phyloP scores from a whole-genome alignment of 2,888 invertebrate species.

The Ferrisia virgata region DNA sequence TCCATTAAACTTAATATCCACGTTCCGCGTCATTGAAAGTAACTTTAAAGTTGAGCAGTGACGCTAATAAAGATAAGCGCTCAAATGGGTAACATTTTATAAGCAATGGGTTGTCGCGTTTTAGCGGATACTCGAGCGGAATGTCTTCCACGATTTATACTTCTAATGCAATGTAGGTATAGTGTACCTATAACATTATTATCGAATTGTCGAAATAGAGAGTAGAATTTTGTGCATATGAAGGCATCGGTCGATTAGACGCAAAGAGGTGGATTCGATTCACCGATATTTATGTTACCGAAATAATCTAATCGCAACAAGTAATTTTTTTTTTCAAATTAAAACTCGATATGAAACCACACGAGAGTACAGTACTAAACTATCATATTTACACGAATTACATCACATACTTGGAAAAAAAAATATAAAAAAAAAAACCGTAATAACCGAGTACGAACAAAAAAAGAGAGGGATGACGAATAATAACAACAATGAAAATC shows the following conservation, averaged over 20 bases:
- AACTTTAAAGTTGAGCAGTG: conserved; percentile 28
- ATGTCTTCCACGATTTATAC: background rate
- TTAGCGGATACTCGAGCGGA: background rate
- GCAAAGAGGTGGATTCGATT: too few relatives aligned
- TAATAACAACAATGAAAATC: background rate
- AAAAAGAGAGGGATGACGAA: background rate
- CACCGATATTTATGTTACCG: too few relatives aligned
- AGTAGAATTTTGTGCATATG: too few relatives aligned
- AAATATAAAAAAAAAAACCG: background rate
- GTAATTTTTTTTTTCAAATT: too few relatives aligned
- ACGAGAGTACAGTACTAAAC: background rate
- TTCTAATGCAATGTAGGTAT: too few relatives aligned
- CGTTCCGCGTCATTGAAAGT: conserved; percentile 33
- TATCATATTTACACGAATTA: background rate
- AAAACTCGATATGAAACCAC: background rate
- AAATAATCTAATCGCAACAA: too few relatives aligned
- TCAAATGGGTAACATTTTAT: conserved; percentile 19
- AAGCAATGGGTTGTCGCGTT: background rate
- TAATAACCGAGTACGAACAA: background rate
- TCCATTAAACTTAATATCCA: conserved; percentile 35
- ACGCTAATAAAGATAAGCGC: conserved; percentile 31
- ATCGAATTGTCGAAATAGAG: background rate
- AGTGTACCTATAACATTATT: background rate
- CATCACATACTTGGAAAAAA: background rate
- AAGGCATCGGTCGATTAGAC: too few relatives aligned